Evolutionary conservation across 2,797 vertebrate genomes (phyloP).

Genomic region (Selene dorsalis): DNA sequence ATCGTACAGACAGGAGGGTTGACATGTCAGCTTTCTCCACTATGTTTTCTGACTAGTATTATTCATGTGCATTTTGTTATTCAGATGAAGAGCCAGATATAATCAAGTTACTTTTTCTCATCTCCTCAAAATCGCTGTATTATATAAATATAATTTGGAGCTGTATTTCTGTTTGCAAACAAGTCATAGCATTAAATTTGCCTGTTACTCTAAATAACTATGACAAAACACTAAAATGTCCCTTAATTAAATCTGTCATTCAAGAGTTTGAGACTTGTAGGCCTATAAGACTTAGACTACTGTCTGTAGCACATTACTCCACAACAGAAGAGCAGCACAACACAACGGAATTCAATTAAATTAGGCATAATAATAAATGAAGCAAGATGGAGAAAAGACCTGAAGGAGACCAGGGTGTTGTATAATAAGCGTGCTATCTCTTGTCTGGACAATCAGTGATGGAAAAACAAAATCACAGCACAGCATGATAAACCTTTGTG

Average conservation of each 20-base stretch:
- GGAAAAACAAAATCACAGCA: background rate
- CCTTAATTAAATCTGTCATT: conserved; percentile 38
- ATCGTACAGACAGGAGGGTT: conserved; percentile 1
- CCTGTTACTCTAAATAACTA: conserved; percentile 13
- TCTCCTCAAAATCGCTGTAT: conserved; percentile 17
- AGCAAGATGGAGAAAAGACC: conserved; percentile 4
- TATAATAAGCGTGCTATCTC: background rate
- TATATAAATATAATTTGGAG: conserved; percentile 13
- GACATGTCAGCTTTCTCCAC: conserved; percentile 8
- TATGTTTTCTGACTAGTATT: background rate
- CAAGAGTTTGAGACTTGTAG: background rate
- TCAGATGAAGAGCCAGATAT: conserved; percentile 40
- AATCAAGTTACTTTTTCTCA: conserved; percentile 34
- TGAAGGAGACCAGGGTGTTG: background rate
- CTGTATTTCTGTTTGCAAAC: conserved; percentile 29
- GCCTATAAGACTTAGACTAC: conserved; percentile 8
- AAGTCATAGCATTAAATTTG: conserved; percentile 17
- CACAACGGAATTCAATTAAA: background rate
- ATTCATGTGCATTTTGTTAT: conserved; percentile 43
- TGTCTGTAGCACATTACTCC: conserved; percentile 7
- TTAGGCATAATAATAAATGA: conserved; percentile 4
- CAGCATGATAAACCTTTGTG: conserved; percentile 36
- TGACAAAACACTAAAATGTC: conserved; percentile 11
- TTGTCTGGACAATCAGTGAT: background rate
- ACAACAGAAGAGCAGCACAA: conserved; percentile 17